Conservation (phyloP, 2,888 invertebrate genomes). For the Ecdyonurus torrentis region DNA sequence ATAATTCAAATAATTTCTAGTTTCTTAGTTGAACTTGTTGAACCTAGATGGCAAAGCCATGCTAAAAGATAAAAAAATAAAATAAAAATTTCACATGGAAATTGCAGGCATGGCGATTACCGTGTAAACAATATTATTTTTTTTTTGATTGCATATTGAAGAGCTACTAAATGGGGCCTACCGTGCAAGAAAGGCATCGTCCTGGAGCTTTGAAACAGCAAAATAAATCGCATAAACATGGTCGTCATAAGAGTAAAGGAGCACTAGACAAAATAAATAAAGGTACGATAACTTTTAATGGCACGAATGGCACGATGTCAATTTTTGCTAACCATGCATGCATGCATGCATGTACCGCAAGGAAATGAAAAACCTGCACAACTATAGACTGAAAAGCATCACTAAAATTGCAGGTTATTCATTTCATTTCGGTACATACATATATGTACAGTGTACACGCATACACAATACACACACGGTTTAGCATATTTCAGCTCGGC, state of each 20-base stretch:
- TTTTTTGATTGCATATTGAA: too few relatives aligned
- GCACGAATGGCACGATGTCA: neutral
- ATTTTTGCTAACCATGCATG: neutral
- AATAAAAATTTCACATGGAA: neutral
- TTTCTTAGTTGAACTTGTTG: neutral
- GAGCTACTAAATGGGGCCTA: neutral
- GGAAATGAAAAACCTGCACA: too few relatives aligned
- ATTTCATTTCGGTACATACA: too few relatives aligned
- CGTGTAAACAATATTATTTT: too few relatives aligned
- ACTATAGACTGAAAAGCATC: too few relatives aligned
- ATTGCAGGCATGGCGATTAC: neutral
- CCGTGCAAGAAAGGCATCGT: constrained; percentile 42
- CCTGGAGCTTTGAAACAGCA: constrained; percentile 79
- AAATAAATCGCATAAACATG: constrained; percentile 87
- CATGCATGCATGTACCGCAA: neutral
- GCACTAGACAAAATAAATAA: constrained; percentile 56
- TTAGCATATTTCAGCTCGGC: neutral
- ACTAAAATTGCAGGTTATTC: too few relatives aligned
- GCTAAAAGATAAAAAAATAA: neutral
- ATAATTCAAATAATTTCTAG: neutral
- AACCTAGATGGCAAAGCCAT: neutral
- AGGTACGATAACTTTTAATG: constrained; percentile 38
- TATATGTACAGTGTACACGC: too few relatives aligned
- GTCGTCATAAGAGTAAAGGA: constrained; percentile 82
- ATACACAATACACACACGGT: neutral